Base-by-base conservation (phyloP, 2,888 invertebrate species). In the Cosmia trapezina region DNA sequence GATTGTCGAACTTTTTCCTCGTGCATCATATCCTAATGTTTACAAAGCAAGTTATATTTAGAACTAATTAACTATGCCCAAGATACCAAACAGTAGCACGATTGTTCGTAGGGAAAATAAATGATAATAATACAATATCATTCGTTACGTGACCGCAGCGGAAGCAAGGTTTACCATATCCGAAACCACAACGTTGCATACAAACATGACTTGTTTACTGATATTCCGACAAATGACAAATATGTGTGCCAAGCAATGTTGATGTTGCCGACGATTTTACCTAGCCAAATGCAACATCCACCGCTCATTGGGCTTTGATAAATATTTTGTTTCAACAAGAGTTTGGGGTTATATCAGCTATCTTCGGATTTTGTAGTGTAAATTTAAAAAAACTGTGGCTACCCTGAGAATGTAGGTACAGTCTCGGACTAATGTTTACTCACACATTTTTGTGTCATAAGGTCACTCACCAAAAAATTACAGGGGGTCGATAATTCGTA, bases 131-230 rank as follows among this genome's bases (percentile, higher is more conserved):
- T 19, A 73, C 49, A 73, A 68, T 73, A 64, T 76, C 60, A 56
- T 56, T 64, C 96, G 88, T 57, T 65, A 56, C 43, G 33, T 57
- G 78, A 83, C 78, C 81, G 80, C 86, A 73, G 45, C 72, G 83
- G 86, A 85, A 74, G 33, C 65, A 80, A 57, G 69, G 81, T 76
- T 80, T 78, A 78, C 70, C 59, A 69, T 78, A 62, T 73, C 65
- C 68, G 62, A 78, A 73, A 75, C 75, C 73, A 59, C 72, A 76
- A 66, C 61, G 64, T 77, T 78, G 66, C 76, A 59, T 57, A 65
- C 68, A 75, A 70, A 85, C 61, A 72, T 9, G 8, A 9, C 7
- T 74, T 79, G 72, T 82, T 82, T 77, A 73, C 45, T 74, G 75
- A 74, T 83, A 72, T 80, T 64, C 49, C 76, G 83, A 62, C 65